These are phyloP conservation scores for Eidolon dupreanum DNA, from an alignment of 2,797 vertebrate species.

Conservation along the genomic window DNA sequence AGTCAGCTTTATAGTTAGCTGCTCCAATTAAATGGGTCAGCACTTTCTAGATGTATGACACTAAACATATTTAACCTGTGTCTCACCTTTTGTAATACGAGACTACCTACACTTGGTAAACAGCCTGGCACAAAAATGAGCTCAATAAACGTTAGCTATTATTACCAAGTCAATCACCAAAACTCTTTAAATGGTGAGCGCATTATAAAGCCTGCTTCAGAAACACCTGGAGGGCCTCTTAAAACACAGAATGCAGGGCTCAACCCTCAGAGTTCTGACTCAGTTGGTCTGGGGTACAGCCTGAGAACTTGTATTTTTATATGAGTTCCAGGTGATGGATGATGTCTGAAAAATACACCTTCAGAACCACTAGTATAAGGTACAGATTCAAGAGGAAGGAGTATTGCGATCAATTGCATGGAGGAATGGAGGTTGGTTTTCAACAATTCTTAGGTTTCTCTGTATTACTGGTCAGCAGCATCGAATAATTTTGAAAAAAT, in stretches of 20 bases:
- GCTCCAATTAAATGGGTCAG: slow-evolving; percentile 4
- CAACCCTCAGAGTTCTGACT: neutral
- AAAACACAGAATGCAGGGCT: neutral
- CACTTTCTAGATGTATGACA: neutral
- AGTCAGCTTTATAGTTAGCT: neutral
- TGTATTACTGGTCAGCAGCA: neutral
- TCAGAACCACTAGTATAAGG: neutral
- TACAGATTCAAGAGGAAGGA: neutral
- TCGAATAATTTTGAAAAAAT: neutral
- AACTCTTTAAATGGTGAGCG: neutral
- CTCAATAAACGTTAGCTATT: neutral
- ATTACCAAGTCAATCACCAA: neutral
- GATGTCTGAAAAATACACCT: neutral
- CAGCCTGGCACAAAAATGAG: neutral
- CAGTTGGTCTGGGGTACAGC: neutral
- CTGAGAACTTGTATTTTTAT: neutral
- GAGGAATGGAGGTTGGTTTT: neutral
- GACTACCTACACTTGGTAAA: neutral
- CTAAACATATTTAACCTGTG: neutral
- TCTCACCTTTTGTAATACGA: neutral
- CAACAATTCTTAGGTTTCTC: slow-evolving; percentile 5
- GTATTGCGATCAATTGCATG: neutral
- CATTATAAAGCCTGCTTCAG: neutral
- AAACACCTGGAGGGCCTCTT: neutral
- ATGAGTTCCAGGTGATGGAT: neutral